Evolutionary conservation across 2,797 vertebrate species (phyloP).

Genomic region (Pristis pectinata): DNA sequence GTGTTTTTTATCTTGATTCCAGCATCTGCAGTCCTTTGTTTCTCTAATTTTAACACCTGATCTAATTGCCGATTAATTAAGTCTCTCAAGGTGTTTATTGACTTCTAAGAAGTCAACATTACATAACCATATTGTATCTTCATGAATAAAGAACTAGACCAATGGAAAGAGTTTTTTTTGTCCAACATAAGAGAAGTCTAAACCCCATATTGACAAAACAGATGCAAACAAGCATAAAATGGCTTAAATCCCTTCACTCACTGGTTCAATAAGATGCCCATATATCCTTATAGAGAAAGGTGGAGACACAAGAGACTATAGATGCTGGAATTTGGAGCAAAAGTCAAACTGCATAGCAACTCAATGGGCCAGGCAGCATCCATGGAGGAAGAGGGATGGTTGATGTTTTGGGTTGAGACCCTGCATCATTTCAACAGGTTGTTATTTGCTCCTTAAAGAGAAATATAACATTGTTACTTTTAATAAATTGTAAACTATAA

Average conservation of each 20-base stretch:
- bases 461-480: neutral
- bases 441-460: too few relatives aligned
- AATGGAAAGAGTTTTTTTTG: neutral
- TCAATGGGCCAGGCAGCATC: too few relatives aligned
- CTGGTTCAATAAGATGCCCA: neutral
- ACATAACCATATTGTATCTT: neutral
- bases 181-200: neutral
- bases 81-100: neutral
- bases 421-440: too few relatives aligned
- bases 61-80: neutral
- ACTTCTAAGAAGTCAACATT: neutral
- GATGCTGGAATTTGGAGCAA: too few relatives aligned
- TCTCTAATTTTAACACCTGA: neutral
- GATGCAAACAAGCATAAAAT: neutral
- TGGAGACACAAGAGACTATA: too few relatives aligned
- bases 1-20: too few relatives aligned
- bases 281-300: neutral
- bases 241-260: neutral
- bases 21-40: too few relatives aligned
- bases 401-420: too few relatives aligned
- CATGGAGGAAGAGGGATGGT: too few relatives aligned
- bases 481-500: neutral
- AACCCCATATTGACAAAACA: neutral
- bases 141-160: neutral
- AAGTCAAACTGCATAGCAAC: too few relatives aligned